These are phyloP conservation scores for Acronicta alni DNA, from an alignment of 2,888 invertebrate species.

Conservation along the genomic window DNA sequence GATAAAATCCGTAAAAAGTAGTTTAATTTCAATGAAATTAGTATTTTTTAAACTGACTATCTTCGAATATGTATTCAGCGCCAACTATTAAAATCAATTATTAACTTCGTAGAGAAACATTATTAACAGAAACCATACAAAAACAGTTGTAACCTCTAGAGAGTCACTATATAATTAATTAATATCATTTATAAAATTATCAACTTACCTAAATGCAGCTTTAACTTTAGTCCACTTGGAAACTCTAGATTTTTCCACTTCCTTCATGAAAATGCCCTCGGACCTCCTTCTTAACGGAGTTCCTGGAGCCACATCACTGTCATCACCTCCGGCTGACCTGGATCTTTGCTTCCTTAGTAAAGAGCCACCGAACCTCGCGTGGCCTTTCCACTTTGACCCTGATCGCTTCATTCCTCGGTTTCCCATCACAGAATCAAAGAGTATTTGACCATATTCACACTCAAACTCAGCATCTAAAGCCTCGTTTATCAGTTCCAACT, in stretches of 20 bases:
- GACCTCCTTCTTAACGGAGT: slow-evolving; percentile 80
- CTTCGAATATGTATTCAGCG: too few relatives aligned
- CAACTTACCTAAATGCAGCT: slow-evolving; percentile 94
- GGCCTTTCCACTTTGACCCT: slow-evolving; percentile 86
- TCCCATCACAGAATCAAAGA: slow-evolving; percentile 91
- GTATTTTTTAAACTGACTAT: too few relatives aligned
- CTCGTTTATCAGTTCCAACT: slow-evolving; percentile 81
- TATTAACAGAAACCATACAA: too few relatives aligned
- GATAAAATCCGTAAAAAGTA: too few relatives aligned
- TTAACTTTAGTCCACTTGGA: slow-evolving; percentile 97
- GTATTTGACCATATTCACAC: slow-evolving; percentile 90
- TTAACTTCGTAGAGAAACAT: too few relatives aligned
- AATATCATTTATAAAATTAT: neutral
- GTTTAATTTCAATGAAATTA: too few relatives aligned
- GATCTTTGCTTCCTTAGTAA: slow-evolving; percentile 90
- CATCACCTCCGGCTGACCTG: slow-evolving; percentile 91
- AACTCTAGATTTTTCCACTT: slow-evolving; percentile 90
- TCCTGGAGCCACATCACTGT: slow-evolving; percentile 81
- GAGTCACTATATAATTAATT: too few relatives aligned
- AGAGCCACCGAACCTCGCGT: slow-evolving; percentile 84
- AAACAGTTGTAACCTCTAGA: too few relatives aligned
- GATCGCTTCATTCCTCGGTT: slow-evolving; percentile 83
- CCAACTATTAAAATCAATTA: too few relatives aligned
- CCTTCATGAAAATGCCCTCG: slow-evolving; percentile 80
- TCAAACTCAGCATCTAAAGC: slow-evolving; percentile 90